These are phyloP conservation scores for Rhinolophus sinicus DNA, from an alignment of 2,113 vertebrate genomes.

Conservation along the genomic window DNA sequence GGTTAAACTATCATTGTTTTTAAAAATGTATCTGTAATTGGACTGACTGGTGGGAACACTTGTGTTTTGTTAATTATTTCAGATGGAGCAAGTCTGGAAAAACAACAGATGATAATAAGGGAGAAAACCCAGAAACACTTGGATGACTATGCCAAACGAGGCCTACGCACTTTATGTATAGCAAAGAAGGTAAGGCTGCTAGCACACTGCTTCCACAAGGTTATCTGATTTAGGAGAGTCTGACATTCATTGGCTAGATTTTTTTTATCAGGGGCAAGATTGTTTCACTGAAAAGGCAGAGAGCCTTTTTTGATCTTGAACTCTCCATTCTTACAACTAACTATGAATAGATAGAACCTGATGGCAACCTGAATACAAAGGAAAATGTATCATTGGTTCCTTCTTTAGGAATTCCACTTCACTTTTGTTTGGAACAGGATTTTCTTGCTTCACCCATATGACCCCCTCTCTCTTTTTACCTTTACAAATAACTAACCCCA, in stretches of 20 bases:
- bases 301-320: background rate
- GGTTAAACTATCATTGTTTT: background rate
- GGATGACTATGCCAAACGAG: conserved; percentile 92
- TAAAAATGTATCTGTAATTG: background rate
- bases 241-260: background rate
- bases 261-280: no score
- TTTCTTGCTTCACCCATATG: background rate
- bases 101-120: conserved; percentile 81
- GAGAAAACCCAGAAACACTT: conserved; percentile 92
- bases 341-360: background rate
- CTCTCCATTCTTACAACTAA: background rate
- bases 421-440: background rate
- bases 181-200: conserved; percentile 90
- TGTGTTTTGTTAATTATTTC: conserved; percentile 49
- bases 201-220: accelerated
- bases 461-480: background rate
- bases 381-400: background rate
- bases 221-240: background rate
- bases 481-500: background rate
- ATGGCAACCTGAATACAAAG: background rate
- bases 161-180: conserved; percentile 95
- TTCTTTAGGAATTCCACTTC: background rate
- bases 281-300: background rate
- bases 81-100: conserved; percentile 70
- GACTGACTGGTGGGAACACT: background rate